Evolutionary conservation across 2,113 vertebrate genomes (phyloP).

Genomic region (Phalacrocorax brasilianus): DNA sequence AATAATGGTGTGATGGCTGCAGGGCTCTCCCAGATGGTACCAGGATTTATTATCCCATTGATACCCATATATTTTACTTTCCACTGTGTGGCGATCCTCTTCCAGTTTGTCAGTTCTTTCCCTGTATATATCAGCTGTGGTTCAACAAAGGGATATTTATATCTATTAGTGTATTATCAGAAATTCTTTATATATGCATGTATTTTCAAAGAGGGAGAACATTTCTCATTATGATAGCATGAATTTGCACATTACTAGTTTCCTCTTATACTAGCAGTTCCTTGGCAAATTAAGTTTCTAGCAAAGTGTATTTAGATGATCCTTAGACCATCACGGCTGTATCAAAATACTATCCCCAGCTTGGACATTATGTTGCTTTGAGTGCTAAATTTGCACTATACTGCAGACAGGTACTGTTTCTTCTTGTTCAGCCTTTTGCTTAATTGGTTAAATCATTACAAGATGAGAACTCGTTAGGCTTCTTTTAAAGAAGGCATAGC

Average conservation of each 20-base stretch:
- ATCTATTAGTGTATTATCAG: background rate
- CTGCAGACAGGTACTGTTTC: background rate
- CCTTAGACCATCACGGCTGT: background rate
- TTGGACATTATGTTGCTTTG: background rate
- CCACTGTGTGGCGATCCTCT: background rate
- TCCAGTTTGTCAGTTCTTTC: background rate
- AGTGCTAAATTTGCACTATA: background rate
- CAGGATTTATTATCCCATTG: background rate
- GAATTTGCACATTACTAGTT: background rate
- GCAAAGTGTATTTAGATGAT: background rate
- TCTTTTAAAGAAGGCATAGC: background rate
- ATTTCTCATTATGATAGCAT: background rate
- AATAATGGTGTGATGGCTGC: background rate
- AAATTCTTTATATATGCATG: background rate
- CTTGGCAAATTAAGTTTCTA: background rate
- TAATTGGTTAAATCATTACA: background rate
- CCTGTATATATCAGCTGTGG: background rate
- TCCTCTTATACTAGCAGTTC: background rate
- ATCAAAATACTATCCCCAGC: background rate
- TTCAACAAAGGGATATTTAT: background rate
- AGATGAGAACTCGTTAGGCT: background rate
- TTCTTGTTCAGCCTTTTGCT: background rate
- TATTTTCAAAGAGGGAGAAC: background rate
- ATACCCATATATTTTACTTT: slow-evolving; percentile 3
- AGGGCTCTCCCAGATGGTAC: background rate